phyloP scores from a whole-genome alignment of 2,888 invertebrate species.

The Rosalia funebris region DNA sequence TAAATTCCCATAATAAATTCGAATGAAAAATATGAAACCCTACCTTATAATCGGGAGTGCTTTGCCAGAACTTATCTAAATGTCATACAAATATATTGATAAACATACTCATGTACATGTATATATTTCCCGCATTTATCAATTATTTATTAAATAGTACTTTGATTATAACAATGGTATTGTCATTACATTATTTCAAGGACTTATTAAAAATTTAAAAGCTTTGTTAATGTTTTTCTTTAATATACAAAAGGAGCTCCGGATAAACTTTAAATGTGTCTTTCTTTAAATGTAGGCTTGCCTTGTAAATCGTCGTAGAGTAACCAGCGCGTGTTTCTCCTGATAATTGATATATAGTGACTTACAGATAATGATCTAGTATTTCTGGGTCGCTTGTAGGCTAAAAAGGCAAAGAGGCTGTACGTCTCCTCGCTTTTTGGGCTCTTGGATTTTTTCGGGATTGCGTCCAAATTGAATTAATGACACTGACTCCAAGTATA shows the following conservation, averaged over 20 bases:
- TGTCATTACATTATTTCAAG: too few relatives aligned
- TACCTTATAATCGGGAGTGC: too few relatives aligned
- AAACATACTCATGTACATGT: too few relatives aligned
- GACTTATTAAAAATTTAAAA: too few relatives aligned
- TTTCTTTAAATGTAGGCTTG: not conserved
- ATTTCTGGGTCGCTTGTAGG: conserved; percentile 2
- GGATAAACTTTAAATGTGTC: not conserved
- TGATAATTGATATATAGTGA: not conserved
- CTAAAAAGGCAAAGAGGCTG: not conserved
- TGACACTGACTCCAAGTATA: not conserved
- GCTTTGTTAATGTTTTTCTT: too few relatives aligned
- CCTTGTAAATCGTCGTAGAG: not conserved
- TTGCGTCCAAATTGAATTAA: not conserved
- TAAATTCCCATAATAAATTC: too few relatives aligned
- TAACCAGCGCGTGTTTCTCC: conserved; percentile 1
- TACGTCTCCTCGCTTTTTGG: conserved; percentile 9
- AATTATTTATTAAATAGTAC: too few relatives aligned
- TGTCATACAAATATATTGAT: too few relatives aligned
- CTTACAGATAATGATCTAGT: not conserved
- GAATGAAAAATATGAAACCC: too few relatives aligned
- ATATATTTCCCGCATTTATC: too few relatives aligned
- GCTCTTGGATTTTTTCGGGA: not conserved
- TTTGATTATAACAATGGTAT: too few relatives aligned
- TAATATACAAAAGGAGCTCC: conserved; percentile 5
- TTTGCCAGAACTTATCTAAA: too few relatives aligned